These are phyloP conservation scores for Rhyacophila evoluta DNA, from an alignment of 2,888 invertebrate species.

Conservation along the genomic window DNA sequence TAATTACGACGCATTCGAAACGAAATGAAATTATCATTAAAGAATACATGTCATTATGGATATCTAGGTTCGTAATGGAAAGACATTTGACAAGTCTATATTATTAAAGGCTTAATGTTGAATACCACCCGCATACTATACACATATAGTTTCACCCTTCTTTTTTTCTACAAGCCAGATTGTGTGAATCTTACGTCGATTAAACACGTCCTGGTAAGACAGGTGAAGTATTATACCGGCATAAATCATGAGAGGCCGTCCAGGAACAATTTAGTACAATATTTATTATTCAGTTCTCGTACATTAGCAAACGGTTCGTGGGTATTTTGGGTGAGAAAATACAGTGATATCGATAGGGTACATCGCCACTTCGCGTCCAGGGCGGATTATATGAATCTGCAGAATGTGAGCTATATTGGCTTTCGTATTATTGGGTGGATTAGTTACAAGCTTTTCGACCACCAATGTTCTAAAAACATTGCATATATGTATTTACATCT, in stretches of 20 bases:
- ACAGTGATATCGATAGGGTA: too few relatives aligned
- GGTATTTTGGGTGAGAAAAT: too few relatives aligned
- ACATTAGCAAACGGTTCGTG: too few relatives aligned
- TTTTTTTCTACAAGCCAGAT: background rate
- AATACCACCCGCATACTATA: background rate
- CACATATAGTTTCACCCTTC: background rate
- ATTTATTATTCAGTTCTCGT: background rate
- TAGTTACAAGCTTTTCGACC: too few relatives aligned
- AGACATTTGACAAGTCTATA: background rate
- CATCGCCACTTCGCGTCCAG: too few relatives aligned
- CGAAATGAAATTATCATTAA: background rate
- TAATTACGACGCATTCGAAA: background rate
- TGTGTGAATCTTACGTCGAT: too few relatives aligned
- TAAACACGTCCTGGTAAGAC: background rate
- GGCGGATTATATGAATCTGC: too few relatives aligned
- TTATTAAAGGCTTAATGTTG: background rate
- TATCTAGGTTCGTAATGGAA: background rate
- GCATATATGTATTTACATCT: too few relatives aligned
- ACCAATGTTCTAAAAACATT: too few relatives aligned
- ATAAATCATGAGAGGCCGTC: background rate
- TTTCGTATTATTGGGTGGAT: too few relatives aligned
- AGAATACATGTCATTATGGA: background rate
- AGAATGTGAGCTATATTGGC: too few relatives aligned
- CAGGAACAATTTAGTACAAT: background rate
- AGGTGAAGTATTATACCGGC: background rate